Base-by-base conservation (phyloP, 2,888 invertebrate genomes). In the Mactromeris polynyma region DNA sequence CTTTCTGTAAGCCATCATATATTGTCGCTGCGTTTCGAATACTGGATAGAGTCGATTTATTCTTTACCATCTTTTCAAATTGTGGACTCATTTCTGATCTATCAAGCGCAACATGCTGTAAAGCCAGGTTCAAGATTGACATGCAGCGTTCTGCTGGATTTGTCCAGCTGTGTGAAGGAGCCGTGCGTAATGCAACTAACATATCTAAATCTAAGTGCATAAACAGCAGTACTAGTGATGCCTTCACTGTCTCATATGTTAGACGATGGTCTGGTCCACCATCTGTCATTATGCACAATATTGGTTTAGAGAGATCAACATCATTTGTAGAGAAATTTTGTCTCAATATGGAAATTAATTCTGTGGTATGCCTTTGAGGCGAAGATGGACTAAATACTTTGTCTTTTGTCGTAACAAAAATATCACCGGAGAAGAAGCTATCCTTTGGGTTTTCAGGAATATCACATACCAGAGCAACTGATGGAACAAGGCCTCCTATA, bases 221-320 rank as follows among this genome's bases (percentile, higher is more conserved):
- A 38, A 78, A 78, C 9, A 78, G 9, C 2, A 38, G 3, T 3
- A 38, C 17, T 21, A 38, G 19, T 85, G 14, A 92, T 86, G 36
- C 77, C 78, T 31, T 88, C 81, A 84, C 79, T 87, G 17, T 89
- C 86, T 17, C 81, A 58, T 54, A 64, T 26, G 54, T 58, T 3
- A 64, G 17, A 40, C 91, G 85, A 81, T 92, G 89, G 46, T 91
- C 90, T 54, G 89, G 90, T 14, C 90, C 92, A 14, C 92, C 89
- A 89, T 92, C 92, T 17, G 92, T 92, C 40, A 86, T 64, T 14
- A 86, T 83, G 19, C 89, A 88, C 9, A 89, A 51, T 19, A 90
- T 86, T 40, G 87, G 87, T 4, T n/a, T 51, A n/a, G n/a, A 31
- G n/a, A 90, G 31, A 36, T 85, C 77, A 9, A 90, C 83, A 17